Percentiles rank a stretch among this genome's conserved stretches.
These are phyloP conservation scores for Halcyon senegalensis DNA, from an alignment of 2,113 vertebrate genomes.

Conservation along the genomic window DNA sequence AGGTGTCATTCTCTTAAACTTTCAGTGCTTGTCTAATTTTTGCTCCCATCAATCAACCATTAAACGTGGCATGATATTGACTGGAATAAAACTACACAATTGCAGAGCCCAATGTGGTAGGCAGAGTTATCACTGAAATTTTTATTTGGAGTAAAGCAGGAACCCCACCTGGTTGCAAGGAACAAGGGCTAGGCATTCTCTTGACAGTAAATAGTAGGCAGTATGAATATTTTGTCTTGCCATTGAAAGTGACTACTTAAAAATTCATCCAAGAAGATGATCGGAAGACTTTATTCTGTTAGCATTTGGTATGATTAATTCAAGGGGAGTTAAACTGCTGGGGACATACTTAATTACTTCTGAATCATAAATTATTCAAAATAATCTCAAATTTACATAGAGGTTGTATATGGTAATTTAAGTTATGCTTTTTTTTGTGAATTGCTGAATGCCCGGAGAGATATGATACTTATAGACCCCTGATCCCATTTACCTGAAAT, in stretches of 20 bases:
- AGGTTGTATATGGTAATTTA: not conserved
- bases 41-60: not conserved
- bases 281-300: not conserved
- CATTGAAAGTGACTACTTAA: not conserved
- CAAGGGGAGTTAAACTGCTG: not conserved
- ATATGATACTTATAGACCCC: not conserved
- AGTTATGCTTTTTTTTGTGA: not conserved
- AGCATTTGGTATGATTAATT: not conserved
- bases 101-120: not conserved
- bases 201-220: not conserved
- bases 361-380: not conserved
- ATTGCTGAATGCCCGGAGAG: not conserved
- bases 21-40: not conserved
- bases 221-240: not conserved
- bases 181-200: not conserved
- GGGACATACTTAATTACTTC: not conserved
- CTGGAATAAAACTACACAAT: not conserved
- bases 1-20: not conserved
- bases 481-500: not conserved
- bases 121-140: not conserved
- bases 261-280: not conserved
- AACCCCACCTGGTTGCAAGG: not conserved
- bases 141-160: not conserved
- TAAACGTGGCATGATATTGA: not conserved
- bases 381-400: not conserved